A percentile compares a stretch with the other conserved stretches of the same genome.
Conservation (phyloP, 2,113 vertebrate genomes). For the Pipa parva region DNA sequence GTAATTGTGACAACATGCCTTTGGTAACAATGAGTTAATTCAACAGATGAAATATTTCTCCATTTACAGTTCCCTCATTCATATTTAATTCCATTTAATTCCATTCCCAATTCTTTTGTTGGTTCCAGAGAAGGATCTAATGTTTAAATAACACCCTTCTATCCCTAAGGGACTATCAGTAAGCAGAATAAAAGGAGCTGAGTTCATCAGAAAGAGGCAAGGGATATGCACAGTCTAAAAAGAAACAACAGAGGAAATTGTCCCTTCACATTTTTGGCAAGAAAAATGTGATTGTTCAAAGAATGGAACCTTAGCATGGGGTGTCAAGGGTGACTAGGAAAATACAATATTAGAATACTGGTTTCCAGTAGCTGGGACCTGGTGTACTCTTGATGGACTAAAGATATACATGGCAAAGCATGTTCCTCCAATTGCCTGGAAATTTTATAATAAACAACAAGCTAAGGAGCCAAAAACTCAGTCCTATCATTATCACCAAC, state of each 20-base stretch:
- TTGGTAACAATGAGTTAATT: conserved; percentile 16
- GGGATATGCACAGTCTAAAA: conserved; percentile 22
- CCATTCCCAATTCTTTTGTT: conserved; percentile 29
- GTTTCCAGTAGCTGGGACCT: too few relatives aligned
- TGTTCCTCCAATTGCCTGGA: too few relatives aligned
- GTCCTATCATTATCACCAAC: too few relatives aligned
- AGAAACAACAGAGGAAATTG: conserved; percentile 10
- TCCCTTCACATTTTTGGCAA: too few relatives aligned
- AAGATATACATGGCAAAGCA: too few relatives aligned
- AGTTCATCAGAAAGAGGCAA: conserved; percentile 26
- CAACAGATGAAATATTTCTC: conserved; percentile 16
- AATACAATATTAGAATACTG: too few relatives aligned
- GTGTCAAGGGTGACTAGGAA: not conserved
- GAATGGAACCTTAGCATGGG: too few relatives aligned
- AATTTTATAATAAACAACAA: too few relatives aligned
- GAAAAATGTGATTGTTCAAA: too few relatives aligned
- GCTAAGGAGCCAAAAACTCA: too few relatives aligned
- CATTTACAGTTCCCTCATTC: conserved; percentile 24
- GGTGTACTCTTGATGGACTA: too few relatives aligned
- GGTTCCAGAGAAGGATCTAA: conserved; percentile 29
- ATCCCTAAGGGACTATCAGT: conserved; percentile 40
- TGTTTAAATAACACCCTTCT: conserved; percentile 35
- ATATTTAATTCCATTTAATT: conserved; percentile 37
- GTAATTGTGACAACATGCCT: not conserved
- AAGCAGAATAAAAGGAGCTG: conserved; percentile 32